Evolutionary conservation across 2,113 vertebrate species (phyloP).

Genomic region (Hypomesus transpacificus): DNA sequence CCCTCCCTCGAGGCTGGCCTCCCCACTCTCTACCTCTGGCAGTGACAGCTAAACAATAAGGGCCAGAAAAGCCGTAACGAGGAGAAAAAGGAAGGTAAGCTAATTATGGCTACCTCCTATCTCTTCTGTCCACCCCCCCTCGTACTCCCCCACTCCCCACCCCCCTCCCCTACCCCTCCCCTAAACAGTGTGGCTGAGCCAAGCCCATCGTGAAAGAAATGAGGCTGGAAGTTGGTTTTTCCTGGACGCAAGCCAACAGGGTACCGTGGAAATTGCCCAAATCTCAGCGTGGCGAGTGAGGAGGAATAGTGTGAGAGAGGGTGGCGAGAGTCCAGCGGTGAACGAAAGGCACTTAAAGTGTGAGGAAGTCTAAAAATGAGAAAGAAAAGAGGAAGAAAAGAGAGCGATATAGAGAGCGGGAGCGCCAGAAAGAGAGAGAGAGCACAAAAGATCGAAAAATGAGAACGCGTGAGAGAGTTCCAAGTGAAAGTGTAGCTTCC

Average conservation of each 20-base stretch:
- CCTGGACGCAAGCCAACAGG: constrained; percentile 50
- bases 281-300: constrained; percentile 57
- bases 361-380: constrained; percentile 16
- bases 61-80: constrained; percentile 54
- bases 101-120: constrained; percentile 58
- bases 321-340: constrained; percentile 38
- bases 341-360: constrained; percentile 34
- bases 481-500: neutral
- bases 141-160: constrained; percentile 20
- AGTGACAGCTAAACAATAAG: constrained; percentile 61
- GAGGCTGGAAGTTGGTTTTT: constrained; percentile 44
- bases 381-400: constrained; percentile 6
- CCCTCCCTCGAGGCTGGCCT: constrained; percentile 33
- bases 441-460: constrained; percentile 41
- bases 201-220: constrained; percentile 42
- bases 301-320: constrained; percentile 27
- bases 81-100: constrained; percentile 41
- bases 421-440: constrained; percentile 13
- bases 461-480: constrained; percentile 14
- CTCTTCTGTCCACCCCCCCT: constrained; percentile 19
- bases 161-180: constrained; percentile 25
- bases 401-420: constrained; percentile 2
- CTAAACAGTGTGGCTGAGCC: constrained; percentile 34
- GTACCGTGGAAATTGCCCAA: constrained; percentile 62
- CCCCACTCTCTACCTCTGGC: constrained; percentile 22